Evolutionary conservation across 64 coral and sea anemone genomes (phyloP).

Genomic region (Pachyseris speciosa): DNA sequence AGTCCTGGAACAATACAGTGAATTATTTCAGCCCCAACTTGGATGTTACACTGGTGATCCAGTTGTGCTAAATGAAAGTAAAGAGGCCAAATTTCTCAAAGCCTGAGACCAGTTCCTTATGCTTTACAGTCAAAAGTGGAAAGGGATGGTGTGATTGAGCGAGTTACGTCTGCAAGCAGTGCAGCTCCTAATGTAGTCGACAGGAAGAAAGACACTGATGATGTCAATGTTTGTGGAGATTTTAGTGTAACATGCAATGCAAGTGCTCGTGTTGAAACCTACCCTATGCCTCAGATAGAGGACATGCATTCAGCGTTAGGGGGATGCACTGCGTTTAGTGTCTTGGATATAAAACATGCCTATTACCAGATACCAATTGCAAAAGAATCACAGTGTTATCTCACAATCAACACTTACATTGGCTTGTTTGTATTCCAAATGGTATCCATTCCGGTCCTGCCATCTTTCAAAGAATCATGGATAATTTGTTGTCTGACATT

Average conservation of each 20-base stretch:
- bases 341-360: constrained; percentile 56
- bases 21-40: constrained; percentile 43
- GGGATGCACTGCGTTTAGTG: constrained; percentile 56
- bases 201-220: constrained; percentile 50
- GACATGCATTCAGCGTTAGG: constrained; percentile 63
- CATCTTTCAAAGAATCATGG: constrained; percentile 59
- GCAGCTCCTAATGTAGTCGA: constrained; percentile 57
- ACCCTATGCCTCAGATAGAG: constrained; percentile 72
- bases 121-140: constrained; percentile 51
- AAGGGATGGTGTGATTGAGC: constrained; percentile 52
- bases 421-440: constrained; percentile 60
- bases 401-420: constrained; percentile 67
- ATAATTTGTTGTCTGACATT: constrained; percentile 39
- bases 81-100: constrained; percentile 36
- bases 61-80: neutral
- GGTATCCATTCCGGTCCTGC: constrained; percentile 61
- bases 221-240: constrained; percentile 72
- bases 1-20: constrained; percentile 18
- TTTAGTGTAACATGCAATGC: constrained; percentile 73
- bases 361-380: constrained; percentile 68
- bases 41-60: constrained; percentile 40
- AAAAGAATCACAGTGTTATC: neutral
- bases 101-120: constrained; percentile 49
- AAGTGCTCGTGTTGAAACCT: constrained; percentile 67
- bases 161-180: constrained; percentile 42